Base-by-base conservation (phyloP, 1,140 invertebrate genomes). In the Bombus pascuorum region DNA sequence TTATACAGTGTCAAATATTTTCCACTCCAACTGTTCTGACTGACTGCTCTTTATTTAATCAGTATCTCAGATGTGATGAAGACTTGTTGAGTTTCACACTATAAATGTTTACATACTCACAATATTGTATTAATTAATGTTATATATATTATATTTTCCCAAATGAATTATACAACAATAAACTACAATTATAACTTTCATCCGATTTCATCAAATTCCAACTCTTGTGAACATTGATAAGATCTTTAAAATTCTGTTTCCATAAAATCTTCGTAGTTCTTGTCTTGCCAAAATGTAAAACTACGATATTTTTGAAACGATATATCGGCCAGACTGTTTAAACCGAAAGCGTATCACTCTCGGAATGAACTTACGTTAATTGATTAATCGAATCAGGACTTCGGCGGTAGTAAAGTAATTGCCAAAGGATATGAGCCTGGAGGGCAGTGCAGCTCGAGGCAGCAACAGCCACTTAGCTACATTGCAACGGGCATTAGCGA, bases 381-480 rank as follows among this genome's bases (percentile, higher is more conserved):
- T 86, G 78, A 88, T 90, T 91, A 90, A 91, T 90, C 78, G 71
- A 91, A 88, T 90, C 72, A 81, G 86, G 81, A 90, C 81, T 90
- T 90, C 68, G 86, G 59, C 53, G 89, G 80, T 84, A 79, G 89
- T 77, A 86, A 91, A 90, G 91, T 93, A 94, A 93, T 94, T 93
- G 93, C 91, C 91, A 92, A 93, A 93, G 92, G 92, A 92, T 91
- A 91, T 91, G 91, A 91, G 79, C 90, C 91, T 86, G 86, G 86
- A 76, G 90, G 78, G 18, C 78, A 85, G 75, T 73, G 91, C 92
- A 89, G 92, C 93, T 93, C 78, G 86, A 90, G 91, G 93, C 91
- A 93, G 92, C 91, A 93, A 93, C 93, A 91, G 92, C 93, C 93
- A 94, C 93, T 93, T 94, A 93, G 93, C 89, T 91, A 91, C 93